phyloP scores from a whole-genome alignment of 2,888 invertebrate species.

The Stegophylla sp. region DNA sequence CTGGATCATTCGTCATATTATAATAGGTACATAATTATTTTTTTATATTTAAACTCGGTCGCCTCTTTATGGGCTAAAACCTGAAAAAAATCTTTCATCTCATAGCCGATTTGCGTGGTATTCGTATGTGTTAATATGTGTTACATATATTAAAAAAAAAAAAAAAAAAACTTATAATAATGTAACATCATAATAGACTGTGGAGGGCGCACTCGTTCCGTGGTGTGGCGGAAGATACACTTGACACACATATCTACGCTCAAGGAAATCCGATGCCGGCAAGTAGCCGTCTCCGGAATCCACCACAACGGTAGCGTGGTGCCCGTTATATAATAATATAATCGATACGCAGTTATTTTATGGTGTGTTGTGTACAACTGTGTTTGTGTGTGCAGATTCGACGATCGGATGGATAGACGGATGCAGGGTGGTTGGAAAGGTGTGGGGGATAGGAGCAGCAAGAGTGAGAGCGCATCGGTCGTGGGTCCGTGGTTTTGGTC shows the following conservation, averaged over 20 bases:
- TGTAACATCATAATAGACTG: background rate
- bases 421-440: background rate
- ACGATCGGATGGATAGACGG: background rate
- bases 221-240: background rate
- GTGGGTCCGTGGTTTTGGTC: background rate
- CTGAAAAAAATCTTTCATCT: too few relatives aligned
- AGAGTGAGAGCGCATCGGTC: constrained; percentile 19
- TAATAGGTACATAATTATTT: too few relatives aligned
- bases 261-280: constrained; percentile 35
- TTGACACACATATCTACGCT: constrained; percentile 19
- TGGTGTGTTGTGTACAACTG: background rate
- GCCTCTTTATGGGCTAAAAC: too few relatives aligned
- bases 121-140: too few relatives aligned
- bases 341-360: constrained; percentile 47
- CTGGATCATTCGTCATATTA: too few relatives aligned
- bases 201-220: background rate
- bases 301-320: constrained; percentile 30
- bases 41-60: too few relatives aligned
- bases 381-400: background rate
- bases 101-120: too few relatives aligned
- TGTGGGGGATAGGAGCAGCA: background rate
- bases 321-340: constrained; percentile 22
- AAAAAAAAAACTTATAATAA: background rate
- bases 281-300: constrained; percentile 37
- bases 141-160: too few relatives aligned